Evolutionary conservation across 1,140 invertebrate genomes (phyloP).

Genomic region (Camponotus floridanus): DNA sequence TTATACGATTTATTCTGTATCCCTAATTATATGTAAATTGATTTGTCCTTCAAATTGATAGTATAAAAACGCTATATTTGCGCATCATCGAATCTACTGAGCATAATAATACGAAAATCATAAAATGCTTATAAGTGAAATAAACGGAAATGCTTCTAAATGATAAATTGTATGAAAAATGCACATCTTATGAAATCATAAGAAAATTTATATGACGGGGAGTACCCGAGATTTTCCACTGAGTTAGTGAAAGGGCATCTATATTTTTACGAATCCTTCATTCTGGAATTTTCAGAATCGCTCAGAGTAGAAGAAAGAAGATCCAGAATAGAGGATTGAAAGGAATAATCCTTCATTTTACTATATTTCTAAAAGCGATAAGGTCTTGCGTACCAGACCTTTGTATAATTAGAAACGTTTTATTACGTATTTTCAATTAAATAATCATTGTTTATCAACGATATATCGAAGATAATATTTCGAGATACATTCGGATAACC

Average conservation of each 20-base stretch:
- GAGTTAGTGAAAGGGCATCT: neutral
- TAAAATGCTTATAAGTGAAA: neutral
- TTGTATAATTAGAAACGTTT: constrained; percentile 13
- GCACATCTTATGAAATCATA: neutral
- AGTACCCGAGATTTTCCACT: neutral
- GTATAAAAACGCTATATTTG: constrained; percentile 17
- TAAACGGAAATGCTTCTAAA: neutral
- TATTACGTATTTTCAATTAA: constrained; percentile 51
- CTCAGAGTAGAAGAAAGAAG: neutral
- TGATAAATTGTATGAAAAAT: neutral
- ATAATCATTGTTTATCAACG: constrained; percentile 42
- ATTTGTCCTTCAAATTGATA: neutral
- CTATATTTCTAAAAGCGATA: constrained; percentile 22
- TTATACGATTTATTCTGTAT: constrained; percentile 19
- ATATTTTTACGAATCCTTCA: neutral
- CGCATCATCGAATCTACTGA: constrained; percentile 20
- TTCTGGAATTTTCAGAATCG: neutral
- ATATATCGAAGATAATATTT: constrained; percentile 41
- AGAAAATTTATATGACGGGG: neutral
- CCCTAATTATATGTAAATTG: neutral
- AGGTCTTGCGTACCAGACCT: neutral
- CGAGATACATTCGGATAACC: constrained; percentile 30
- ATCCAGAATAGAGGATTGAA: neutral
- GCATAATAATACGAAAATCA: neutral
- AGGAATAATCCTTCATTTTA: too few species aligned